A percentile compares a stretch with the other conserved stretches of the same genome.
These are phyloP conservation scores for Lochmaea crataegi DNA, from an alignment of 2,888 invertebrate species.

Conservation along the genomic window DNA sequence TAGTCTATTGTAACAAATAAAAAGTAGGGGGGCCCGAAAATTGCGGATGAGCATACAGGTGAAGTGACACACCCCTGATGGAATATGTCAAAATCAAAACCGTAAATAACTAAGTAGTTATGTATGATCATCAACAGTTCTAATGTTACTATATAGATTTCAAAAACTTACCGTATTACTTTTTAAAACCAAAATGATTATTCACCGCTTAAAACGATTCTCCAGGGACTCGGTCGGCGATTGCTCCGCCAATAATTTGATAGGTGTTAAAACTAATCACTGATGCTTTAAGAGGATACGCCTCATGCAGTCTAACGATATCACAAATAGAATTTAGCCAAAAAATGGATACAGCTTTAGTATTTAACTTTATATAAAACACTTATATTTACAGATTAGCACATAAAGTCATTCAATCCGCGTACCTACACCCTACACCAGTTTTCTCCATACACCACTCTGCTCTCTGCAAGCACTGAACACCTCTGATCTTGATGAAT, in stretches of 20 bases:
- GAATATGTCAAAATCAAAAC: conserved; percentile 16
- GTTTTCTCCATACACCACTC: conserved; percentile 52
- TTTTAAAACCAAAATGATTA: conserved; percentile 12
- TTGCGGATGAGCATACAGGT: conserved; percentile 26
- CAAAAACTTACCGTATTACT: conserved; percentile 30
- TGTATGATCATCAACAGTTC: not conserved
- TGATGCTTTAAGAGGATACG: conserved; percentile 18
- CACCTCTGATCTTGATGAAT: conserved; percentile 19
- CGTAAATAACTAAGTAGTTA: not conserved
- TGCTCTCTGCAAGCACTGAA: not conserved
- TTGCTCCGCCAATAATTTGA: conserved; percentile 19
- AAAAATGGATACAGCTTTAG: conserved; percentile 11
- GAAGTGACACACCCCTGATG: conserved; percentile 47
- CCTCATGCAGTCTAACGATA: conserved; percentile 13
- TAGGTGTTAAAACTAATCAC: conserved; percentile 23
- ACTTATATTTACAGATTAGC: conserved; percentile 24
- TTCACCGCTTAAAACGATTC: conserved; percentile 9
- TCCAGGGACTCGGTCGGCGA: conserved; percentile 16
- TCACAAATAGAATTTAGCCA: conserved; percentile 23
- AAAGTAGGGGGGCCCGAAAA: conserved; percentile 8
- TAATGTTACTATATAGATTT: not conserved
- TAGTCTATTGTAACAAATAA: not conserved
- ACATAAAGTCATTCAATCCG: conserved; percentile 53
- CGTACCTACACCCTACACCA: conserved; percentile 59
- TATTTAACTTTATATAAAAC: conserved; percentile 28